Evolutionary conservation across 2,113 vertebrate genomes (phyloP), one percentile per base, ranked within the genome.

Genomic region (Regulus satrapa): DNA sequence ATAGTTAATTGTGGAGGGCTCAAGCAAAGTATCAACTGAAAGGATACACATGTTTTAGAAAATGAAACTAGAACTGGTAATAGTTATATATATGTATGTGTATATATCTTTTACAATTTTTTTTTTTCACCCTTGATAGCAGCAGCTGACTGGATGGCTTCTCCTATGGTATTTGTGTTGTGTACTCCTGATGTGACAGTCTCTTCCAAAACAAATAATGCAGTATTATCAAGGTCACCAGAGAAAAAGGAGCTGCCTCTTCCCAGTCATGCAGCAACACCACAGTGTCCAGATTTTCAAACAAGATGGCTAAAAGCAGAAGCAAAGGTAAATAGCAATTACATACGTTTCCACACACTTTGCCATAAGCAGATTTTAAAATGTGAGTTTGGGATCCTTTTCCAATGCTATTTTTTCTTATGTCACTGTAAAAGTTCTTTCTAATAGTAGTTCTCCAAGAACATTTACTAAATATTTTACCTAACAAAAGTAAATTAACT

Each of bases 101-200:
- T 58, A 1, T 43, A 14, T 17, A 2, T n/a, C 7, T 41, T 29
- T 72, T 78, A 43, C 29, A 28, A 58, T 77, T 78, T 41, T 88
- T 63, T n/a, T 20, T 1, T 0, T 9, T 49, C 4, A 17, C 4
- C 7, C 28, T 16, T 41, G 46, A 28, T 95, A 96, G 73, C 91
- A 97, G 96, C 88, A 97, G 95, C 45, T 14, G 75, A 96, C 56
- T 95, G 90, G 62, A 92, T 78, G 80, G 77, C 97, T 78, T 98
- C 99, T 51, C 99, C 99, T 28, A 96, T 98, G 94, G 74, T 91
- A 3, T 98, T 99, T 45, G 97, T 96, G 18, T 97, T 99, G 84
- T 98, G 95, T 64, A 99, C 99, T 34, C 98, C 98, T 29, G 98
- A 98, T 41, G 95, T 99, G 73, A 98, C 98, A 86, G 95, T 97